Conservation (phyloP, 1,140 invertebrate genomes). For the Druon quercuslanigerum region DNA sequence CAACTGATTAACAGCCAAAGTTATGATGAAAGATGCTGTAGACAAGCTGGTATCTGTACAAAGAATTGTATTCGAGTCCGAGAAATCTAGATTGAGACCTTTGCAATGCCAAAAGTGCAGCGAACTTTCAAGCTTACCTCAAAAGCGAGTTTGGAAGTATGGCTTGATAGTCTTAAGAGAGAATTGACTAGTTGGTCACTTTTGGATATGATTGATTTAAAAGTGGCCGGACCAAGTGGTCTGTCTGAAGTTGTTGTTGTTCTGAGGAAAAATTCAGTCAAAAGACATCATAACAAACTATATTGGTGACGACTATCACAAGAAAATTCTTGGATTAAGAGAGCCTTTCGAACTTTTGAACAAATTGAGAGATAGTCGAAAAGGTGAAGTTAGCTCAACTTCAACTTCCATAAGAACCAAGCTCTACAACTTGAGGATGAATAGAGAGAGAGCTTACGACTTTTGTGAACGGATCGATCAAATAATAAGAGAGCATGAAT, state of each 20-base stretch:
- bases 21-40: conserved; percentile 37
- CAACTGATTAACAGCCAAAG: not conserved
- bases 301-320: conserved; percentile 52
- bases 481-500: conserved; percentile 27
- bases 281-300: conserved; percentile 52
- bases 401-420: conserved; percentile 48
- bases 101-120: no score
- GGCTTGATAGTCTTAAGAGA: conserved; percentile 53
- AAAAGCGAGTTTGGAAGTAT: conserved; percentile 52
- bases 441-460: conserved; percentile 39
- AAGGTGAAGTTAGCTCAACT: conserved; percentile 45
- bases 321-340: conserved; percentile 47
- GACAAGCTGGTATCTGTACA: conserved; percentile 40
- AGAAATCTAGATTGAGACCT: conserved; percentile 39
- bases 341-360: conserved; percentile 48
- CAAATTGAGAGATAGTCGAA: conserved; percentile 47
- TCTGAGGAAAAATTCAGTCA: conserved; percentile 47
- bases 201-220: conserved; percentile 50
- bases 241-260: conserved; percentile 35
- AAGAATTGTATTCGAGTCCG: conserved; percentile 40
- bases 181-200: conserved; percentile 51
- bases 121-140: not conserved
- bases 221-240: conserved; percentile 32
- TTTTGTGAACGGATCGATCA: conserved; percentile 50
- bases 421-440: conserved; percentile 45